Base-by-base conservation (phyloP, 53 echinoderm and acorn worm species). In the Echinarachnius parma region DNA sequence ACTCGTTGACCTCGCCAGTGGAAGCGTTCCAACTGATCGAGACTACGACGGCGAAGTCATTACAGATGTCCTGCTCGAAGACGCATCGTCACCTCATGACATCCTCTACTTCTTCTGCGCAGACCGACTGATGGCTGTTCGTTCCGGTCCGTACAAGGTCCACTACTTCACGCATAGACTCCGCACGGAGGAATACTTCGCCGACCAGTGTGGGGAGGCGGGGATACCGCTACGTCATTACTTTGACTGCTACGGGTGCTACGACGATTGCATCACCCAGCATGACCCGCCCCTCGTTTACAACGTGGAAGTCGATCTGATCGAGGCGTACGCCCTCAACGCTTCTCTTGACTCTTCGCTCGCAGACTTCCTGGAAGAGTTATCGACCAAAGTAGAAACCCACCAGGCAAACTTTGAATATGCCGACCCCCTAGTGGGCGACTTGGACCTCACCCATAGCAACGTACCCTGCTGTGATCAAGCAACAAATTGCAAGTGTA, bases 1-100 rank as follows among this genome's bases (percentile, higher is more conserved):
- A 33, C 48, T 85, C 22, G 45, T 94, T 18, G 84, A 94, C 61
- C 83, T 94, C 14, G 87, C 86, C 9, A 81, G 80, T 21, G 94
- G 89, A 4, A 16, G 21, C n/a, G 62, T 81, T 20, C 81, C 86
- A 7, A 33, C 46, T 19, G 84, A 94, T 45, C 37, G 62, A 7
- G 8, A 61, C 21, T 66, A 85, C 47, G 94, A 94, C 66, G 89
- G 89, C 11, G 74, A 81, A 49, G 84, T 77, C 34, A 71, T 84
- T 22, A 84, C 75, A 28, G 60, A 59, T 21, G 79, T 92, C 4
- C 63, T 92, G 2, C n/a, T n/a, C n/a, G 39, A 78, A 0, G 53
- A 55, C 23, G 82, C 47, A 16, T 15, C 42, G 28, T 68, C 78
- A 21, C 78, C 87, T 3, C 81, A 81, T 31, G 60, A 84, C 37